Evolutionary conservation across 2,888 invertebrate species (phyloP), one percentile per base, ranked within the genome.

Genomic region (Agrotis segetum): DNA sequence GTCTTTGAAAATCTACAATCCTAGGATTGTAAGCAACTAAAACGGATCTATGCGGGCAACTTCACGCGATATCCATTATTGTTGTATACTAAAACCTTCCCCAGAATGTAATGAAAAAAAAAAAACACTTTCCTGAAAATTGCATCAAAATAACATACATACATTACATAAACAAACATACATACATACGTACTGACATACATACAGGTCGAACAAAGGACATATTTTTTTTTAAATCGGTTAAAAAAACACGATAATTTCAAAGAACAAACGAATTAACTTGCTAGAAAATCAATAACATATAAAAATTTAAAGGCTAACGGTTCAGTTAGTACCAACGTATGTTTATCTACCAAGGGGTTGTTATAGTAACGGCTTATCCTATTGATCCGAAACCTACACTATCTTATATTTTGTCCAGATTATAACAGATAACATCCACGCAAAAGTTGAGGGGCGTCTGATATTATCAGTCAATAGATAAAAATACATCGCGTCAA

Each of bases 331-430:
- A 61, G 24, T 70, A 58, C 50, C 58, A 49, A 68, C 65, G 44
- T 65, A 60, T 79, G 67, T 79, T 67, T 79, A 82, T 67, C 67
- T 79, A 49, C 56, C 67, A 34, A 46, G 47, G 74, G 67, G 83
- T 82, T 82, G 83, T 79, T 79, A 79, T 79, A 79, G 79, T 58
- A 82, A 79, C 79, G 59, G 67, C 67, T 79, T 79, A 82, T 67
- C 55, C 58, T 79, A 79, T 79, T 79, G 79, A 79, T 79, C 74
- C 61, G 52, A 73, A 82, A 60, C 58, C 65, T 59, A 65, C 74
- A 79, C 67, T 72, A 82, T 79, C 79, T 24, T 59, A 52, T 59
- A 76, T 49, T 79, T 44, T 59, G 65, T 67, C 62, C 82, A 73
- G 80, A 79, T 83, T 65, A 64, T 68, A 59, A 55, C 24, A 50